Conservation (phyloP, 1,140 invertebrate species). For the Batillaria attramentaria region DNA sequence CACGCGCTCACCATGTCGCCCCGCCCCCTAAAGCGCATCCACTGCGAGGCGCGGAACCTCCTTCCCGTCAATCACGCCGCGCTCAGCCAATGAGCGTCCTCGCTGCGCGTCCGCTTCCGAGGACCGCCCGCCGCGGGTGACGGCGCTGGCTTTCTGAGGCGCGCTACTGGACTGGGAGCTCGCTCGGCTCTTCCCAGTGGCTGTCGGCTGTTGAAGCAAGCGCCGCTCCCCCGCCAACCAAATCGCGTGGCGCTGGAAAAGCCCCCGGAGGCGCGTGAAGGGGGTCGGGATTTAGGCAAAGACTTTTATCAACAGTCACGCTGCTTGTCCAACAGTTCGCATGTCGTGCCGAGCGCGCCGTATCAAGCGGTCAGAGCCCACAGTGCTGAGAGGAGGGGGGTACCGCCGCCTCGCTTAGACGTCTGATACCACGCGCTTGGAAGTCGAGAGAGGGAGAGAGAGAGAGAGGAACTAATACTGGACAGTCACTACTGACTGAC, state of each 20-base stretch:
- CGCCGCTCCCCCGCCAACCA: constrained; percentile 13
- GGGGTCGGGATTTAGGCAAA: constrained; percentile 2
- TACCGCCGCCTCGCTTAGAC: neutral
- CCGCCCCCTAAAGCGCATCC: neutral
- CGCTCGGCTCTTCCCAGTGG: constrained; percentile 5
- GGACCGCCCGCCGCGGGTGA: neutral
- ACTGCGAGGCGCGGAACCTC: neutral
- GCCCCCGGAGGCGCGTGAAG: neutral
- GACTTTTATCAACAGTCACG: constrained; percentile 11
- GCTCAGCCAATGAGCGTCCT: neutral
- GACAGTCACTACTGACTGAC: too few relatives aligned
- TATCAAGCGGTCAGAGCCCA: constrained; percentile 4
- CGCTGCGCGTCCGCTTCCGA: too few relatives aligned
- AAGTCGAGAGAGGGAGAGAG: neutral
- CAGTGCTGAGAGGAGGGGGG: constrained; percentile 11
- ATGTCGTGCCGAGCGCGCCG: constrained; percentile 7
- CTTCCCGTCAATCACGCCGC: neutral
- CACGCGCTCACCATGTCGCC: neutral
- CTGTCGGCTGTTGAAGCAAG: constrained; percentile 7
- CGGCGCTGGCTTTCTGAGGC: neutral
- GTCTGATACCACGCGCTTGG: neutral
- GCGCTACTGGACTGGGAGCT: neutral
- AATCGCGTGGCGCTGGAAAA: neutral
- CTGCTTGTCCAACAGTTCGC: constrained; percentile 9
- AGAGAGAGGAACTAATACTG: neutral